A percentile compares a stretch with the other conserved stretches of the same genome.
Conservation (phyloP, 2,113 vertebrate species). For the Melanocharis versteri region DNA sequence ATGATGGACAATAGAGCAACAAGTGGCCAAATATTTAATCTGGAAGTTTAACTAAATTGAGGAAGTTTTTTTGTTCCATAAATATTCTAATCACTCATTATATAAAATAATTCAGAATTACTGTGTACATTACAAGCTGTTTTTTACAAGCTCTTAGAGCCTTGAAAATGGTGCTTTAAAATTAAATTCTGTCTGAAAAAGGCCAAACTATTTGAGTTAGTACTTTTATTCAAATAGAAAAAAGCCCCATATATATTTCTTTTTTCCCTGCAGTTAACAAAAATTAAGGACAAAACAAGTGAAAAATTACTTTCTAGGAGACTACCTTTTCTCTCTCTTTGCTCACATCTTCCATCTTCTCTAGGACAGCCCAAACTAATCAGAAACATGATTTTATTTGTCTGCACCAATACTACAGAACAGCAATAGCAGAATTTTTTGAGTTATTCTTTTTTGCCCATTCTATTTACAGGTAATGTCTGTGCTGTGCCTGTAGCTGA, state of each 20-base stretch:
- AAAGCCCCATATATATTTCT: not conserved
- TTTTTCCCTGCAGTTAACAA: not conserved
- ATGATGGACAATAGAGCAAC: not conserved
- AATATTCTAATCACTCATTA: not conserved
- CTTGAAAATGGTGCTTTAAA: not conserved
- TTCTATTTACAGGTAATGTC: not conserved
- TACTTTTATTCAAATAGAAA: not conserved
- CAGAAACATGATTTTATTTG: slow-evolving; percentile 24
- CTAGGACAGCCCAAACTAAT: not conserved
- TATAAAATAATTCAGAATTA: not conserved
- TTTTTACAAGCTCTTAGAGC: not conserved
- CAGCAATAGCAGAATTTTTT: not conserved
- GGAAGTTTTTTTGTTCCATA: not conserved
- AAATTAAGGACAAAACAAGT: not conserved
- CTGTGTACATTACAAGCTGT: not conserved
- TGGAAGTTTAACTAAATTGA: not conserved
- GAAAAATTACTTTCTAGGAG: not conserved
- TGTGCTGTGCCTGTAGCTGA: not conserved
- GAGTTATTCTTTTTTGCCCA: not conserved
- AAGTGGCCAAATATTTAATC: not conserved
- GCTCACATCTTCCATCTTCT: not conserved
- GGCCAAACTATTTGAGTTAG: not conserved
- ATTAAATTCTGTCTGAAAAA: not conserved
- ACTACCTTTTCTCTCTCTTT: not conserved
- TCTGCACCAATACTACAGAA: not conserved